Conservation (phyloP, 2,888 invertebrate species). For the Theodoxus fluviatilis region DNA sequence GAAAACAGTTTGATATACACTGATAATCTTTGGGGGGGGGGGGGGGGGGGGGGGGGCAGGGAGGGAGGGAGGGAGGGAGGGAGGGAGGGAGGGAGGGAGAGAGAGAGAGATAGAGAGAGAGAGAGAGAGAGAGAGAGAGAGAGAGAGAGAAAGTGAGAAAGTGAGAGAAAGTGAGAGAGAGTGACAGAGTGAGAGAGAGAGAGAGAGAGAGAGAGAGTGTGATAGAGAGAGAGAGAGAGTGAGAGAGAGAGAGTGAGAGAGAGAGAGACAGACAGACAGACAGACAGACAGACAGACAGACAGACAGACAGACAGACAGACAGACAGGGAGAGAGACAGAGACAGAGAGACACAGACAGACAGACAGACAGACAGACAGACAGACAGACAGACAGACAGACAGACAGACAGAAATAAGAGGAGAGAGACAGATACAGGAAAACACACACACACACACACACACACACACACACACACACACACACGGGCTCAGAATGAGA, state of each 20-base stretch:
- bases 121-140: constrained; percentile 2
- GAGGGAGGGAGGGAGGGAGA: neutral
- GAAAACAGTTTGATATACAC: too few species aligned
- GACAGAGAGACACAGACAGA: too few species aligned
- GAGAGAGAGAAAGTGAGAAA: neutral
- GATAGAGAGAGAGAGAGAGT: neutral
- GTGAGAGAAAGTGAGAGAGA: neutral
- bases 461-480: too few species aligned
- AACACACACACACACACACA: too few species aligned
- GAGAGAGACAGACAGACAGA: constrained; percentile 5
- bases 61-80: neutral
- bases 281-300: too few species aligned
- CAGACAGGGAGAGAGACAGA: too few species aligned
- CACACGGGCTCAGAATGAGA: too few species aligned
- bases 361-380: neutral
- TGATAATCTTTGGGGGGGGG: too few species aligned
- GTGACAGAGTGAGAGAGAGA: neutral
- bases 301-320: too few species aligned
- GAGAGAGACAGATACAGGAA: neutral
- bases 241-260: neutral
- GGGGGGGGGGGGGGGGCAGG: too few species aligned
- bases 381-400: neutral
- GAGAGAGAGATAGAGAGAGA: neutral
- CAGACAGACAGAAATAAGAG: neutral
- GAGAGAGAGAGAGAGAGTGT: neutral